A percentile compares a stretch with the other conserved stretches of the same genome.
These are phyloP conservation scores for Pyrgilauda ruficollis DNA, from an alignment of 2,113 vertebrate species.

Conservation along the genomic window DNA sequence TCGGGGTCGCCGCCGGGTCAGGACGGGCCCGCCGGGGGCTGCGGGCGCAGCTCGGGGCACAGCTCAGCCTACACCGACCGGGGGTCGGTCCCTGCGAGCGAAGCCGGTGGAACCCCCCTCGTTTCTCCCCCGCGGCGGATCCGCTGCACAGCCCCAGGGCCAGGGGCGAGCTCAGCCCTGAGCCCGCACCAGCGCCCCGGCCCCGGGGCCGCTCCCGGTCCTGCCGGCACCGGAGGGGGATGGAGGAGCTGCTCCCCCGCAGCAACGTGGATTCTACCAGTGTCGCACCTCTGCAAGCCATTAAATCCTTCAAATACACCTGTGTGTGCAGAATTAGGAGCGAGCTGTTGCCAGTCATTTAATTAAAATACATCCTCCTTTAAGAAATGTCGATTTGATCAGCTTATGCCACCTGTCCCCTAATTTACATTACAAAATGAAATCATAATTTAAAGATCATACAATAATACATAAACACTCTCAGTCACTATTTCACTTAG, in stretches of 20 bases:
- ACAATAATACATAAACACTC: background rate
- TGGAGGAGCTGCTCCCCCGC: background rate
- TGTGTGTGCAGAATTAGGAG: background rate
- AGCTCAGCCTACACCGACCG: fast-evolving
- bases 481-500: background rate
- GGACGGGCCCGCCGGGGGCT: background rate
- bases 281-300: background rate
- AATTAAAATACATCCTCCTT: background rate
- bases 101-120: fast-evolving
- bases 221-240: background rate
- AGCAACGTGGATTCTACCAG: background rate
- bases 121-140: too few species aligned
- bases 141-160: background rate
- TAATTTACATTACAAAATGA: background rate
- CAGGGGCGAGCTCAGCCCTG: background rate
- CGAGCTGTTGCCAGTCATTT: background rate
- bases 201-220: background rate
- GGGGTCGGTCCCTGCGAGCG: background rate
- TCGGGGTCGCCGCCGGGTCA: background rate
- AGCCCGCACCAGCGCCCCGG: background rate
- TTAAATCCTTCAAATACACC: background rate
- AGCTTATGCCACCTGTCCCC: background rate
- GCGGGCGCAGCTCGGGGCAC: background rate
- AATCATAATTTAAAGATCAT: background rate
- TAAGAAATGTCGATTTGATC: background rate